Evolutionary conservation across 2,888 invertebrate species (phyloP).

Genomic region (Erebia aethiops): DNA sequence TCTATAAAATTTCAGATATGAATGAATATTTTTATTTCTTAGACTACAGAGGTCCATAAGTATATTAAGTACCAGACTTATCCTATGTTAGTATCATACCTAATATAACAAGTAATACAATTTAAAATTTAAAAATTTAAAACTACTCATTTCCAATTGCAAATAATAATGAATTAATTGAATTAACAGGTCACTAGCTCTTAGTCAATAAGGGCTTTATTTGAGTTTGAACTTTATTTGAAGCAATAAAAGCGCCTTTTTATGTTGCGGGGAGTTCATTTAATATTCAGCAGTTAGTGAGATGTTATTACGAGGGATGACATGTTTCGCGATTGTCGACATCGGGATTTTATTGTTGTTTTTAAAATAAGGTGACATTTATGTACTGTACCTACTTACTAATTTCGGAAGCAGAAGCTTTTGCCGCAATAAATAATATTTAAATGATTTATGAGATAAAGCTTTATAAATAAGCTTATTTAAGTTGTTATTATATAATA

Average conservation of each 20-base stretch:
- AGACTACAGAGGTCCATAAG: no score
- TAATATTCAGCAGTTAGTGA: conserved; percentile 63
- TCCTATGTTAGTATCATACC: no score
- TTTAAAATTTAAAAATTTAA: no score
- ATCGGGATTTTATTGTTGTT: conserved; percentile 56
- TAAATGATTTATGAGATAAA: not conserved
- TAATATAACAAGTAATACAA: no score
- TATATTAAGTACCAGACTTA: no score
- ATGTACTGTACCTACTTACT: conserved; percentile 4
- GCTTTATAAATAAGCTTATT: no score
- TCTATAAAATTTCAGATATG: not conserved
- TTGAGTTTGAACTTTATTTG: conserved; percentile 62
- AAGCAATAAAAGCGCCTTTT: conserved; percentile 48
- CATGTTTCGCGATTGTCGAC: conserved; percentile 60
- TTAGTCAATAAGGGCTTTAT: conserved; percentile 46
- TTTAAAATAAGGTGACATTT: conserved; percentile 32
- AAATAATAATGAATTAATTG: not conserved
- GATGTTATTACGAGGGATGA: conserved; percentile 69
- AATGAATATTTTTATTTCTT: no score
- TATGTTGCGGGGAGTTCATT: conserved; percentile 44
- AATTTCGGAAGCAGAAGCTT: not conserved
- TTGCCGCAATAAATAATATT: not conserved
- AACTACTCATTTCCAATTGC: not conserved
- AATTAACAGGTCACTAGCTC: not conserved
- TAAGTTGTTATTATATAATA: no score